Percentiles rank a stretch among this genome's conserved stretches.
These are phyloP conservation scores for Melanostigma gelatinosum DNA, from an alignment of 2,113 vertebrate species.

Conservation along the genomic window DNA sequence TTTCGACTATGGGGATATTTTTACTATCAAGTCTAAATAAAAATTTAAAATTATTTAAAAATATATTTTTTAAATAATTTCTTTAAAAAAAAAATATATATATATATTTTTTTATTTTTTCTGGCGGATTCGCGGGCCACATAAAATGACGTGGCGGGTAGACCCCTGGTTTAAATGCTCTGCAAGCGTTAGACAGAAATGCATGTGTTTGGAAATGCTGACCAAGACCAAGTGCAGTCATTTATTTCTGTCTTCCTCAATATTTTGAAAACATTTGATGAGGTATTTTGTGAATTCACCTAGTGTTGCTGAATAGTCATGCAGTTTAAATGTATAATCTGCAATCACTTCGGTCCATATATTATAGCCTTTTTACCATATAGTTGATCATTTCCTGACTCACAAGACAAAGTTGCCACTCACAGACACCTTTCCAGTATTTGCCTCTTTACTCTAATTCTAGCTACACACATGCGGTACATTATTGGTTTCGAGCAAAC, in stretches of 20 bases:
- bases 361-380: neutral
- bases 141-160: too few relatives aligned
- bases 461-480: neutral
- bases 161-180: neutral
- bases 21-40: too few relatives aligned
- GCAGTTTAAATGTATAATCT: neutral
- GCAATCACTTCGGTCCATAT: neutral
- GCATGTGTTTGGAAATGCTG: conserved; percentile 7
- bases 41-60: too few relatives aligned
- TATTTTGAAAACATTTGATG: conserved; percentile 7
- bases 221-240: neutral
- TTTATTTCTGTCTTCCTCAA: conserved; percentile 8
- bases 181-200: neutral
- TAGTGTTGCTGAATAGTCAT: neutral
- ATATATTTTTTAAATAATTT: too few relatives aligned
- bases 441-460: neutral
- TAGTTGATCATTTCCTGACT: neutral
- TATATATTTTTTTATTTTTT: too few relatives aligned
- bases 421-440: conserved; percentile 1
- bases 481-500: conserved; percentile 1
- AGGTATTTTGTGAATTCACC: neutral
- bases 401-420: conserved; percentile 5
- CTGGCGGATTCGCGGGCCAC: too few relatives aligned
- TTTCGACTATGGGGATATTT: too few relatives aligned
- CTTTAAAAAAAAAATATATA: too few relatives aligned